Evolutionary conservation across 2,113 vertebrate genomes (phyloP).

Genomic region (Stigmatopora argus): DNA sequence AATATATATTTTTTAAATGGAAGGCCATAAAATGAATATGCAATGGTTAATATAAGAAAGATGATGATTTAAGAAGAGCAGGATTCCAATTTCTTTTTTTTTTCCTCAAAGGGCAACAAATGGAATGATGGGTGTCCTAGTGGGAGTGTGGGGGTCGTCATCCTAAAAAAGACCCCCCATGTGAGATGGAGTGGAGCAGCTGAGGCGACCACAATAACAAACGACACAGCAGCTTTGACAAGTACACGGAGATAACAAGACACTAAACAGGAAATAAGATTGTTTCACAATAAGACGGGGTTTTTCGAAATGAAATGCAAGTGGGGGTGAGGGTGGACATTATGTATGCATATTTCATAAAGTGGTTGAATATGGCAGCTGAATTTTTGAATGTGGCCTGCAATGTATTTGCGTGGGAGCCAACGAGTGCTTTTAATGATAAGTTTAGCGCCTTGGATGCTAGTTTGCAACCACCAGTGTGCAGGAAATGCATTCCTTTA

Average conservation of each 20-base stretch:
- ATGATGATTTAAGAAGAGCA: constrained; percentile 2
- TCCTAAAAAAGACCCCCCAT: constrained; percentile 14
- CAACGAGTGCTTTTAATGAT: no score
- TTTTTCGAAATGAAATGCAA: background rate
- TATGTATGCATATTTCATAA: no score
- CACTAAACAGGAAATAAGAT: background rate
- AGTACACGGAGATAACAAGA: background rate
- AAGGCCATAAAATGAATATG: constrained; percentile 4
- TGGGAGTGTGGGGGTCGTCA: constrained; percentile 8
- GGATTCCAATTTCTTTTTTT: background rate
- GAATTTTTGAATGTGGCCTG: no score
- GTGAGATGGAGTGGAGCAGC: constrained; percentile 64
- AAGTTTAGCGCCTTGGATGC: no score
- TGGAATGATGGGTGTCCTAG: background rate
- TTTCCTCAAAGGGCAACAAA: background rate
- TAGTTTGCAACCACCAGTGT: no score
- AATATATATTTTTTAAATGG: no score
- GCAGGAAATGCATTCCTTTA: no score
- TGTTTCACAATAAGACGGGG: constrained; percentile 42
- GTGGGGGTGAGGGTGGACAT: no score
- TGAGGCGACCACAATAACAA: constrained; percentile 60
- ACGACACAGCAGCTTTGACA: constrained; percentile 33
- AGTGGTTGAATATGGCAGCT: no score
- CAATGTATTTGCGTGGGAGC: no score
- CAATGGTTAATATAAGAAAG: background rate